Conservation (phyloP, 2,113 vertebrate species). For the Aptenodytes patagonicus region DNA sequence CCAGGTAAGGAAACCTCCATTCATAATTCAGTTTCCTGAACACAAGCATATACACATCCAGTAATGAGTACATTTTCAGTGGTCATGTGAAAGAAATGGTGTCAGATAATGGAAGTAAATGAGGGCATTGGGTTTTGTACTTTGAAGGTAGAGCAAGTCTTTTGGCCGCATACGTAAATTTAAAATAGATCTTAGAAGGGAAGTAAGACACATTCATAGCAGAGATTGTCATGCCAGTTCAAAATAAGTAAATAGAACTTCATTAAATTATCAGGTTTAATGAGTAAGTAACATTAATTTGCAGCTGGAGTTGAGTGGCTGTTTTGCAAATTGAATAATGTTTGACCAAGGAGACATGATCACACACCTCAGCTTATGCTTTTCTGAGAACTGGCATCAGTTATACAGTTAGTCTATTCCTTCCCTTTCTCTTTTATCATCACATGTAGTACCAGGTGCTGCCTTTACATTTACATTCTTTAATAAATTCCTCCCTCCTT, state of each 20-base stretch:
- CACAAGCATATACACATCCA: not conserved
- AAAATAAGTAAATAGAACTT: not conserved
- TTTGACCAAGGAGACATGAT: not conserved
- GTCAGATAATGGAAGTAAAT: not conserved
- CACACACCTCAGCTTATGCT: not conserved
- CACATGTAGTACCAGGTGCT: not conserved
- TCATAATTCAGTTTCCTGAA: not conserved
- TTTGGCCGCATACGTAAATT: not conserved
- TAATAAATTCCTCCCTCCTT: not conserved
- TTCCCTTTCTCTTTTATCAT: not conserved
- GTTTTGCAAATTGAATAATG: not conserved
- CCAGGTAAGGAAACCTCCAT: slow-evolving; percentile 28
- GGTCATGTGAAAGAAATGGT: not conserved
- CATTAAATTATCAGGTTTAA: not conserved
- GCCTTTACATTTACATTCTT: not conserved
- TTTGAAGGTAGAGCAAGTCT: not conserved
- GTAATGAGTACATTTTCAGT: not conserved
- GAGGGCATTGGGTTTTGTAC: not conserved
- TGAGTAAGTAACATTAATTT: not conserved
- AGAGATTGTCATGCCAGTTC: accelerated
- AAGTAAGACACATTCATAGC: not conserved
- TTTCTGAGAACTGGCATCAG: not conserved
- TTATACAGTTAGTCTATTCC: not conserved
- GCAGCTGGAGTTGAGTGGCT: not conserved
- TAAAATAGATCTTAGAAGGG: not conserved